Conservation (phyloP, 2,888 invertebrate genomes). For the Hydropsyche betteni region DNA sequence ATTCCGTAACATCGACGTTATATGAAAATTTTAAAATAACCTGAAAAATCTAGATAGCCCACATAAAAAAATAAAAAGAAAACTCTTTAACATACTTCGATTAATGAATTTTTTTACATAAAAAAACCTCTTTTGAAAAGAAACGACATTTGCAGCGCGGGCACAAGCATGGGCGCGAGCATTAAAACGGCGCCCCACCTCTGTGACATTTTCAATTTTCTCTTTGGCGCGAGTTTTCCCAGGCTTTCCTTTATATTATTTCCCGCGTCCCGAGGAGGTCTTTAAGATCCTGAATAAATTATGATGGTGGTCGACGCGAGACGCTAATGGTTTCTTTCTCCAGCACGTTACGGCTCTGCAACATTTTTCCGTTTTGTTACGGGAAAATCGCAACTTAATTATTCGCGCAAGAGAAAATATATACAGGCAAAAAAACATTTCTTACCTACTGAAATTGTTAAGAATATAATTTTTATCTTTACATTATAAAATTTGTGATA, state of each 20-base stretch:
- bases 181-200: slow-evolving; percentile 29
- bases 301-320: slow-evolving; percentile 26
- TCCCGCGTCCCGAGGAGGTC: slow-evolving; percentile 36
- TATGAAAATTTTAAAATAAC: too few species aligned
- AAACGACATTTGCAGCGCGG: neutral
- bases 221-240: slow-evolving; percentile 20
- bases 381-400: neutral
- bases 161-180: neutral
- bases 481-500: too few species aligned
- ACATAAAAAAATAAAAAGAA: neutral
- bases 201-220: slow-evolving; percentile 41
- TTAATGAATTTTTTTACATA: neutral
- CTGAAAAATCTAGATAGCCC: too few species aligned
- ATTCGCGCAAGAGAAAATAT: too few species aligned
- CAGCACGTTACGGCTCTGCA: neutral
- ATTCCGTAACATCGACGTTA: too few species aligned
- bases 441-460: too few species aligned
- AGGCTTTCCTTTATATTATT: slow-evolving; percentile 40
- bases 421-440: too few species aligned
- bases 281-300: slow-evolving; percentile 40
- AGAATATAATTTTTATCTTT: too few species aligned
- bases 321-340: slow-evolving; percentile 37
- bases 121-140: neutral
- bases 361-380: neutral
- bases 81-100: neutral